Evolutionary conservation across 92 coral and sea anemone species (phyloP), one percentile per base, ranked within the genome.

Genomic region (Porites rus): DNA sequence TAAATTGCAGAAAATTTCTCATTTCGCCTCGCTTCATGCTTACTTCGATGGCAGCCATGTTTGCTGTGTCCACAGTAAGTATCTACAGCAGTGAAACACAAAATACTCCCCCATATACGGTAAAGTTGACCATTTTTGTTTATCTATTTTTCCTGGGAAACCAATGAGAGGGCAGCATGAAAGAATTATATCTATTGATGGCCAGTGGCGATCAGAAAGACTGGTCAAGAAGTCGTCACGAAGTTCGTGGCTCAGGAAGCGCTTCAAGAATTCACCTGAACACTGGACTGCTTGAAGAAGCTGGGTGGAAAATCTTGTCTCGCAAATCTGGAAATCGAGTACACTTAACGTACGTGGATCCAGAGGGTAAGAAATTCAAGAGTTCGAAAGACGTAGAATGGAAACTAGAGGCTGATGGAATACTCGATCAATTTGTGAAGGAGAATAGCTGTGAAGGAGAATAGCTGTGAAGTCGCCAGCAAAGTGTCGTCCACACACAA

Each of bases 251-350:
- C 69, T 62, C 81, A 11, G 81, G 81, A 24, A 62, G 76, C 19
- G 79, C 64, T 72, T 70, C 86, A 51, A 67, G 86, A 74, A 58
- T 72, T 24, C 67, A 50, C 25, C 53, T 83, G 70, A n/a, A 67
- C 46, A 8, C 58, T 71, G 79, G 25, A 17, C 13, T 16, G 31
- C 87, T 83, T 65, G 71, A 58, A 58, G 68, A 61, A 64, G 78
- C 78, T 59, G 59, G 79, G 22, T 82, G 87, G 72, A 71, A 70
- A 64, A 53, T 82, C 50, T 20, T 51, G 10, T 70, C 87, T 18
- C 76, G 71, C 50, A 54, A 75, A 71, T 73, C 65, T 53, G 75
- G 87, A 12, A 58, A 53, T 10, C 13, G 54, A 70, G 59, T 19
- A 6, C 68, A 28, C 28, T 14, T 61, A 2, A 24, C 53, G 8